These are phyloP conservation scores for Callaeas wilsoni DNA, from an alignment of 2,113 vertebrate genomes.

Conservation along the genomic window DNA sequence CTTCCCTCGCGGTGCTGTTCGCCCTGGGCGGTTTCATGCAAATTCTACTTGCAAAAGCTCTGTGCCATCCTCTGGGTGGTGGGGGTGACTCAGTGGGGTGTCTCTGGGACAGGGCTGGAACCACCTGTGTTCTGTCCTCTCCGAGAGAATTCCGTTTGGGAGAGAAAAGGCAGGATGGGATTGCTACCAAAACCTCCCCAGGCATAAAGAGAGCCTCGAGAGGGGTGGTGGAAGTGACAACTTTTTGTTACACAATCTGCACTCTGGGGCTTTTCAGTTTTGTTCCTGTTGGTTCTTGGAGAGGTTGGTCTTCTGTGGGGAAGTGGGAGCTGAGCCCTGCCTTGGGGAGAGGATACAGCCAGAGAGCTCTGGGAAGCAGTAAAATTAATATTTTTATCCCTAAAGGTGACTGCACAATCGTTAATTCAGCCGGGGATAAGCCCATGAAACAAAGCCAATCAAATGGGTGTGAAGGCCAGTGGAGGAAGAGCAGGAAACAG, in stretches of 20 bases:
- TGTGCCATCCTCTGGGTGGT: background rate
- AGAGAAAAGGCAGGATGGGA: background rate
- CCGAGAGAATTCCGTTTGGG: background rate
- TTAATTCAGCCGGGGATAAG: background rate
- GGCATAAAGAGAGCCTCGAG: background rate
- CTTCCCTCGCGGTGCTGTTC: rapidly evolving
- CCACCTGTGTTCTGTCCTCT: background rate
- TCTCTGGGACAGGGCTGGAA: background rate
- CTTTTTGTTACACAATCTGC: background rate
- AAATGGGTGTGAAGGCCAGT: background rate
- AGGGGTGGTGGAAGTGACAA: background rate
- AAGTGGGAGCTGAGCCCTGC: background rate
- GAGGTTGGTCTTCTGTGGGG: background rate
- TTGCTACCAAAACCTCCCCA: background rate
- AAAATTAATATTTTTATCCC: background rate
- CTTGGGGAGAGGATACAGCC: background rate
- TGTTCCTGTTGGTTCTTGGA: background rate
- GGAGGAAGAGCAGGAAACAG: background rate
- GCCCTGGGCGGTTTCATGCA: background rate
- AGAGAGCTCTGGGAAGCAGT: background rate
- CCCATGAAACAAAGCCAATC: background rate
- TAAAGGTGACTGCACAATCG: background rate
- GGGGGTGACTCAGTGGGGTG: background rate
- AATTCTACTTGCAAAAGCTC: background rate
- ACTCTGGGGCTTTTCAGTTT: background rate